A percentile compares a stretch with the other conserved stretches of the same genome.
Conservation (phyloP, 2,888 invertebrate species). For the Chrysodeixis includens region DNA sequence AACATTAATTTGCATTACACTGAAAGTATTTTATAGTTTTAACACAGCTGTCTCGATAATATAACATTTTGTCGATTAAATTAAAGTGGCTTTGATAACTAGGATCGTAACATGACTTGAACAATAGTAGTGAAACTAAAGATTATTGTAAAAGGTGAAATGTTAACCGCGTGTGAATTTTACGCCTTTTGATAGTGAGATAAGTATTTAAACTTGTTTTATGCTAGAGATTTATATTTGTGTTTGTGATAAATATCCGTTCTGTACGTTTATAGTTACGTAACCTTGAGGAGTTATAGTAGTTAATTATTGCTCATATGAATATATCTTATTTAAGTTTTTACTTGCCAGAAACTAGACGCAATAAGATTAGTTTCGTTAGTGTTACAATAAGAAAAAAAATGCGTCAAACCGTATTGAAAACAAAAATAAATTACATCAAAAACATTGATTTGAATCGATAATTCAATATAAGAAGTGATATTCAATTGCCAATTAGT, state of each 20-base stretch:
- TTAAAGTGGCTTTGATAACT: too few species aligned
- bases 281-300: too few species aligned
- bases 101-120: too few species aligned
- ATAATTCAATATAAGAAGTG: constrained; percentile 8
- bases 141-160: background rate
- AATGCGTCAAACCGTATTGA: background rate
- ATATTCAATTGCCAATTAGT: constrained; percentile 23
- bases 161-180: constrained; percentile 5
- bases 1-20: too few species aligned
- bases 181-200: background rate
- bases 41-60: background rate
- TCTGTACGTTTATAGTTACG: background rate
- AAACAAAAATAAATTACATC: background rate
- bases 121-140: background rate
- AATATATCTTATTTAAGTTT: too few species aligned
- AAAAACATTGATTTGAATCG: background rate
- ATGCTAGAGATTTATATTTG: constrained; percentile 1
- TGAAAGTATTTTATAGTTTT: too few species aligned
- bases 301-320: too few species aligned
- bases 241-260: background rate
- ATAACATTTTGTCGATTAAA: too few species aligned
- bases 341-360: too few species aligned
- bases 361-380: too few species aligned
- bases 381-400: background rate
- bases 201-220: background rate